Percentiles rank a stretch among this genome's conserved stretches.
phyloP scores from a whole-genome alignment of 1,140 invertebrate species.

The Schlechtendalia chinensis region DNA sequence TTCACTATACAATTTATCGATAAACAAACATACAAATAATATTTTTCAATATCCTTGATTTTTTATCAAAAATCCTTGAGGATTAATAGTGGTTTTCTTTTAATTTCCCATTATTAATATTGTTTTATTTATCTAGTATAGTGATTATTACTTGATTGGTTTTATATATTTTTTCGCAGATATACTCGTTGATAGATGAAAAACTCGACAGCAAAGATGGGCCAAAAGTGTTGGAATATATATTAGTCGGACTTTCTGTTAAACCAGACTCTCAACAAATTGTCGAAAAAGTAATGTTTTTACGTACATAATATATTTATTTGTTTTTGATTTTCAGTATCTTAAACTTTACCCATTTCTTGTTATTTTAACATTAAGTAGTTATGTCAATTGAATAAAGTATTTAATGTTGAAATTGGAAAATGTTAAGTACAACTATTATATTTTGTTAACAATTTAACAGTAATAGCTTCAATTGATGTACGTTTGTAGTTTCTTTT shows the following conservation, averaged over 20 bases:
- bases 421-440: too few species aligned
- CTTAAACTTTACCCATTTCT: background rate
- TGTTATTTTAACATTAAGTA: background rate
- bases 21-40: too few species aligned
- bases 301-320: background rate
- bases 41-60: too few species aligned
- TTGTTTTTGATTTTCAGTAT: too few species aligned
- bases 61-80: too few species aligned
- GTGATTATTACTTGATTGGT: background rate
- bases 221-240: conserved; percentile 30
- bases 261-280: conserved; percentile 23
- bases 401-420: background rate
- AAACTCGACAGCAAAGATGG: conserved; percentile 32
- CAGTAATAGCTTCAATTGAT: too few species aligned
- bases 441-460: too few species aligned
- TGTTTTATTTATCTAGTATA: too few species aligned
- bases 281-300: conserved; percentile 14
- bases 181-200: conserved; percentile 43
- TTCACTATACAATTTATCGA: too few species aligned
- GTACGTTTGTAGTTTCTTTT: too few species aligned
- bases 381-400: background rate
- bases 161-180: conserved; percentile 17
- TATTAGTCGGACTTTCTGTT: conserved; percentile 33
- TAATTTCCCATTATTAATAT: too few species aligned
- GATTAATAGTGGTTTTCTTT: too few species aligned